phyloP scores from a whole-genome alignment of 2,888 invertebrate species.

The Nomada lathburiana region DNA sequence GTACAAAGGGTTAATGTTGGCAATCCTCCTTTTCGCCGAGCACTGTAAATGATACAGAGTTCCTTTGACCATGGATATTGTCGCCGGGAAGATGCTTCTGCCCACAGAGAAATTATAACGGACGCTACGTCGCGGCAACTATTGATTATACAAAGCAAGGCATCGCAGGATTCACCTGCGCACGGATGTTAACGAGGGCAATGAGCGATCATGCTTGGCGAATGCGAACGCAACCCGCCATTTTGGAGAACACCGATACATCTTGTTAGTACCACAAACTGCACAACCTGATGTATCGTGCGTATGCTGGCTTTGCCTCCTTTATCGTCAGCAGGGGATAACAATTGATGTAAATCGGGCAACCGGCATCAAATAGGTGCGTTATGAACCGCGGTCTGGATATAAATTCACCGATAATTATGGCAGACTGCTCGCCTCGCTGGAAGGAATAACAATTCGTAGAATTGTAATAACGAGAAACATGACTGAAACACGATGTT shows the following conservation, averaged over 20 bases:
- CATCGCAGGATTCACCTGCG: conserved; percentile 48
- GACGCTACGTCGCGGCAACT: conserved; percentile 35
- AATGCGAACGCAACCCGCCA: conserved; percentile 31
- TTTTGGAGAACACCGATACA: conserved; percentile 50
- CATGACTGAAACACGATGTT: too few species aligned
- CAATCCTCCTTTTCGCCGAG: too few species aligned
- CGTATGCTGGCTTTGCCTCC: conserved; percentile 19
- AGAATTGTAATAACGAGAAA: too few species aligned
- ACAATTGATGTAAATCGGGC: conserved; percentile 29
- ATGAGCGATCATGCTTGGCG: conserved; percentile 55
- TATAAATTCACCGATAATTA: conserved; percentile 17
- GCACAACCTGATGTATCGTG: conserved; percentile 41
- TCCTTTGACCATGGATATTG: too few species aligned
- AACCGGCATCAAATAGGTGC: conserved; percentile 13
- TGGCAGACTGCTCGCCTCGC: background rate
- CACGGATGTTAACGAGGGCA: conserved; percentile 53
- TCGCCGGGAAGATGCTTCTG: too few species aligned
- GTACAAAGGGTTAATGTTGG: too few species aligned
- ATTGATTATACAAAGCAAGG: conserved; percentile 61
- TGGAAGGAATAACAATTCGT: too few species aligned
- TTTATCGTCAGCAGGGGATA: conserved; percentile 22
- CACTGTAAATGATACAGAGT: too few species aligned
- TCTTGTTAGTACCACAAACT: conserved; percentile 54
- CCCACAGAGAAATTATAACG: conserved; percentile 20
- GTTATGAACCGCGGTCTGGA: background rate